Evolutionary conservation across 1,140 invertebrate species (phyloP).

Genomic region (Diabrotica virgifera): DNA sequence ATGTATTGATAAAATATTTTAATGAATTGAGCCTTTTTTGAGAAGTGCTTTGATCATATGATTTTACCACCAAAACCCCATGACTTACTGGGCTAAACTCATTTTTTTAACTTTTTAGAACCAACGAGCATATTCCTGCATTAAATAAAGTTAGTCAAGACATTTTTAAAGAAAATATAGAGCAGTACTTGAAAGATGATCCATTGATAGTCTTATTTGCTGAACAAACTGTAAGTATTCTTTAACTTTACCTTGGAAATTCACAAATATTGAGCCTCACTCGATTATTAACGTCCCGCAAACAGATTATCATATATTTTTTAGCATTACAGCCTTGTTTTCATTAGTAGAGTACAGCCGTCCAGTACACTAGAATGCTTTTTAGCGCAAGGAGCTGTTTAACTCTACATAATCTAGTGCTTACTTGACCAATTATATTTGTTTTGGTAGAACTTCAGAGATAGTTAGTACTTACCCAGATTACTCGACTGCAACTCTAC

Average conservation of each 20-base stretch:
- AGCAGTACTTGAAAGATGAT: conserved; percentile 35
- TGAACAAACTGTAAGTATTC: conserved; percentile 42
- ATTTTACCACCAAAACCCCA: not conserved
- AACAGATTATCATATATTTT: not conserved
- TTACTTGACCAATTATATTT: no score
- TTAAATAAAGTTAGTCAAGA: conserved; percentile 40
- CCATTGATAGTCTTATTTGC: conserved; percentile 41
- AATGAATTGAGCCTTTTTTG: no score
- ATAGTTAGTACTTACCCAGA: no score
- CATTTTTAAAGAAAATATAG: conserved; percentile 42
- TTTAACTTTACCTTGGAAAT: not conserved
- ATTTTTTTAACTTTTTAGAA: conserved; percentile 27
- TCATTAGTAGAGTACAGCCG: no score
- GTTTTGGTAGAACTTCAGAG: no score
- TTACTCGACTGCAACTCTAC: no score
- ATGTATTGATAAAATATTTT: no score
- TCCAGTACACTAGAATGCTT: no score
- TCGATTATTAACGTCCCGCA: not conserved
- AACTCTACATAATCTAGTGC: no score
- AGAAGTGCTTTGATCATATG: not conserved
- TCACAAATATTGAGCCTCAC: not conserved
- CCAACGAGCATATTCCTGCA: conserved; percentile 37
- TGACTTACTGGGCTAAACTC: not conserved
- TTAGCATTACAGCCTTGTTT: no score
- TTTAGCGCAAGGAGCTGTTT: no score